A percentile compares a stretch with the other conserved stretches of the same genome.
Evolutionary conservation across 2,888 invertebrate species (phyloP).

Genomic region (Pimpla rufipes): DNA sequence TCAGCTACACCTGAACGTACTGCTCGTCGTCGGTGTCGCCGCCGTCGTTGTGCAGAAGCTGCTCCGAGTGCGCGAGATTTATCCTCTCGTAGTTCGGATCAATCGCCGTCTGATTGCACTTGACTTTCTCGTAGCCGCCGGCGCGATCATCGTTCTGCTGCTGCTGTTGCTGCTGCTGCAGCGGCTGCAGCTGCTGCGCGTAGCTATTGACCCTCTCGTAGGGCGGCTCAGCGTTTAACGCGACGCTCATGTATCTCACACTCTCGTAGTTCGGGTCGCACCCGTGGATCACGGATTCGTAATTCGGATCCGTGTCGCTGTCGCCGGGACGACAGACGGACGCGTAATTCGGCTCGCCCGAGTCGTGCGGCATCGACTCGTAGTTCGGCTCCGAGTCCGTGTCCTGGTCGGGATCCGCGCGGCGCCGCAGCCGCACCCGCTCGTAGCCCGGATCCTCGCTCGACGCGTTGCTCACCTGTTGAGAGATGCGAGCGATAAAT

Average conservation of each 20-base stretch:
- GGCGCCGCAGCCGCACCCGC: slow-evolving; percentile 85
- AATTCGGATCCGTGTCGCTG: slow-evolving; percentile 92
- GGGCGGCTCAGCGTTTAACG: slow-evolving; percentile 88
- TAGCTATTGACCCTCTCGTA: slow-evolving; percentile 81
- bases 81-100: slow-evolving; percentile 77
- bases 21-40: slow-evolving; percentile 82
- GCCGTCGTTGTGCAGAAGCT: slow-evolving; percentile 68
- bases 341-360: slow-evolving; percentile 87
- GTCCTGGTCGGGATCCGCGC: slow-evolving; percentile 83
- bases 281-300: slow-evolving; percentile 89
- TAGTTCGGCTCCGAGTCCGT: slow-evolving; percentile 91
- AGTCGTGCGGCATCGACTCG: slow-evolving; percentile 89
- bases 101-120: slow-evolving; percentile 63
- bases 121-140: slow-evolving; percentile 75
- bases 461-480: slow-evolving; percentile 82
- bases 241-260: slow-evolving; percentile 90
- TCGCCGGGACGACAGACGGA: slow-evolving; percentile 87
- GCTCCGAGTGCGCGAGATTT: slow-evolving; percentile 59
- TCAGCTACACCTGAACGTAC: slow-evolving; percentile 81
- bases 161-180: not conserved
- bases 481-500: too few relatives aligned
- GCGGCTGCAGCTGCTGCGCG: slow-evolving; percentile 56
- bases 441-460: slow-evolving; percentile 86
- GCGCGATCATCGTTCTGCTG: slow-evolving; percentile 32
- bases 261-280: slow-evolving; percentile 94